Evolutionary conservation across 2,113 vertebrate genomes (phyloP).

Genomic region (Stegostoma tigrinum): DNA sequence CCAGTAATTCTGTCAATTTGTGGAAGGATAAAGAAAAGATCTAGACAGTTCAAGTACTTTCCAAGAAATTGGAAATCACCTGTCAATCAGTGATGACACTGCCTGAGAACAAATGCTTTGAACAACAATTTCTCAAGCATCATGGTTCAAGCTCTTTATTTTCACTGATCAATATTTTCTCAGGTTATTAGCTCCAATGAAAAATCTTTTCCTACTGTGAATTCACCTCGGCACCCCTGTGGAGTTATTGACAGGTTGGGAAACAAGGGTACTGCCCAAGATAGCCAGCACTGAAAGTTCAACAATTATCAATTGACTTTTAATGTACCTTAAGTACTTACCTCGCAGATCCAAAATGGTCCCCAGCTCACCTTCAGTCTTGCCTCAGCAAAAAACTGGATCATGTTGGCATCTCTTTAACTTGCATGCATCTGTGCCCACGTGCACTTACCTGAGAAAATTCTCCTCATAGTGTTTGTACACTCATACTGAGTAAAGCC

Average conservation of each 20-base stretch:
- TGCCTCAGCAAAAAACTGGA: background rate
- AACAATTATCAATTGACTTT: background rate
- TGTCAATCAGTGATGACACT: background rate
- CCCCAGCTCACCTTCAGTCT: background rate
- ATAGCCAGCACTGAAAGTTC: background rate
- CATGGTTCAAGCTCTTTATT: background rate
- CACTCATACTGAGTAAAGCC: background rate
- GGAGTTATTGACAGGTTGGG: background rate
- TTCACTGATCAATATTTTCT: background rate
- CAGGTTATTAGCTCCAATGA: background rate
- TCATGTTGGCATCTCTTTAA: background rate
- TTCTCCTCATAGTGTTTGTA: background rate
- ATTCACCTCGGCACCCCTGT: background rate
- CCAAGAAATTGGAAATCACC: background rate
- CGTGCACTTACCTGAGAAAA: background rate
- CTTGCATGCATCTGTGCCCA: background rate
- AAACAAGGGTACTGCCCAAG: background rate
- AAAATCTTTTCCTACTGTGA: background rate
- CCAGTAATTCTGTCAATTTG: too few species aligned
- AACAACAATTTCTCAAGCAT: background rate
- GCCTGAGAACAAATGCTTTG: background rate
- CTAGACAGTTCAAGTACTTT: background rate
- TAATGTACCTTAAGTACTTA: background rate
- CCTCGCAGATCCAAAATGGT: background rate
- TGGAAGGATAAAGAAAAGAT: too few species aligned